A percentile compares a stretch with the other conserved stretches of the same genome.
Conservation (phyloP, 2,888 invertebrate genomes). For the Chloroclystis v-ata region DNA sequence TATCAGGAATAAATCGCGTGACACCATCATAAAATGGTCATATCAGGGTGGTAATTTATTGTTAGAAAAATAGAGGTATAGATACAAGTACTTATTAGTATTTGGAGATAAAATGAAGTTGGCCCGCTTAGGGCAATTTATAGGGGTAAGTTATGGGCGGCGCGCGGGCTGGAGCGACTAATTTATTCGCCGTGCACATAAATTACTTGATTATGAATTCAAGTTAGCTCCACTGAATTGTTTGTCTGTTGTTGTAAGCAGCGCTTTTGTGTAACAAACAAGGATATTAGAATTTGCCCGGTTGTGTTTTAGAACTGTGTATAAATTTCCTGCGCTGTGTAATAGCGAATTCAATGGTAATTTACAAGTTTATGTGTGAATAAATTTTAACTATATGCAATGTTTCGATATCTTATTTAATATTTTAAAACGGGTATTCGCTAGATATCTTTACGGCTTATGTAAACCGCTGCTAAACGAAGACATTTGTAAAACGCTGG, state of each 20-base stretch:
- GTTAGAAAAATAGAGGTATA: slow-evolving; percentile 58
- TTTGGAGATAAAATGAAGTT: slow-evolving; percentile 78
- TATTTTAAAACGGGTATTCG: slow-evolving; percentile 8
- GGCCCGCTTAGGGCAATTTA: slow-evolving; percentile 77
- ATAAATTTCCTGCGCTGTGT: slow-evolving; percentile 38
- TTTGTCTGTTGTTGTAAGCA: slow-evolving; percentile 73
- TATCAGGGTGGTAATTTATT: slow-evolving; percentile 56
- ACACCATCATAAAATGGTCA: slow-evolving; percentile 66
- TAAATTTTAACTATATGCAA: slow-evolving; percentile 22
- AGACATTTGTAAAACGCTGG: slow-evolving; percentile 11
- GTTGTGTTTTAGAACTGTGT: slow-evolving; percentile 46
- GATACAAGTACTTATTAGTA: slow-evolving; percentile 72
- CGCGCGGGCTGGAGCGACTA: slow-evolving; percentile 74
- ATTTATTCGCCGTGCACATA: slow-evolving; percentile 79
- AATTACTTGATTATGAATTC: slow-evolving; percentile 79
- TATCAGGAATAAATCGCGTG: slow-evolving; percentile 60
- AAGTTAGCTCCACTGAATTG: slow-evolving; percentile 74
- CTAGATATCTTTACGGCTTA: slow-evolving; percentile 3
- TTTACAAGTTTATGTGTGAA: slow-evolving; percentile 27
- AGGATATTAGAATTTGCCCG: slow-evolving; percentile 64
- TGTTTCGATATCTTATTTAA: slow-evolving; percentile 20
- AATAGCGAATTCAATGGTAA: slow-evolving; percentile 25
- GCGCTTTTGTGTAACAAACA: slow-evolving; percentile 71
- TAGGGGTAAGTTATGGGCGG: slow-evolving; percentile 78
- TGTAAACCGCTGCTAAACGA: slow-evolving; percentile 7